Evolutionary conservation across 2,888 invertebrate genomes (phyloP).

Genomic region (Hartigia nigra): DNA sequence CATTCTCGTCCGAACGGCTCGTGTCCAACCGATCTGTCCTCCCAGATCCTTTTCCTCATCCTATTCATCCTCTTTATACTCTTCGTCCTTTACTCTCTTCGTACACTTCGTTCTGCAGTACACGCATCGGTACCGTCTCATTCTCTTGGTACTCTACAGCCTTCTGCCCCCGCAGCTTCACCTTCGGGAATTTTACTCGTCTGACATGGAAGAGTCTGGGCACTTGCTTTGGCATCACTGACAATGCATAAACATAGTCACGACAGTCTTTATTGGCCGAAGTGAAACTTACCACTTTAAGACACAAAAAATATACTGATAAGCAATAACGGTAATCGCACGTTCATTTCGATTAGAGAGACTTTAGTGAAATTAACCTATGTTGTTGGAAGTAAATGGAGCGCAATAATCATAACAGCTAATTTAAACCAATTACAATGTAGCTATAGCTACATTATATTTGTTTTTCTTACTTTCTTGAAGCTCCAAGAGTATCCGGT

Average conservation of each 20-base stretch:
- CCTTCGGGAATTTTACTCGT: neutral
- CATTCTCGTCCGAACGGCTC: constrained; percentile 42
- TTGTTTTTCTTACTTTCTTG: too few species aligned
- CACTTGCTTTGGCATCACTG: neutral
- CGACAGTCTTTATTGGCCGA: neutral
- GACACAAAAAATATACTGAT: neutral
- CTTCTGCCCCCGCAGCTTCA: neutral
- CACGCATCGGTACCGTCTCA: neutral
- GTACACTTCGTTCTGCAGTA: neutral
- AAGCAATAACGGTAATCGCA: neutral
- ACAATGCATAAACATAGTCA: neutral
- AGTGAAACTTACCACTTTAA: neutral
- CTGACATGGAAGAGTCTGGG: neutral
- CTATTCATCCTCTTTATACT: constrained; percentile 17
- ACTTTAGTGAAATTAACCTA: neutral
- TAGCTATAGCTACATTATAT: too few species aligned
- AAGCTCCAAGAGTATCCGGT: too few species aligned
- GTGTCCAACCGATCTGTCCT: constrained; percentile 21
- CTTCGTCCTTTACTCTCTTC: neutral
- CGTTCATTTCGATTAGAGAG: neutral
- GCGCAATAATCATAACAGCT: neutral
- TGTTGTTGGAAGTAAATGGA: neutral
- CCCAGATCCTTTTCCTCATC: constrained; percentile 23
- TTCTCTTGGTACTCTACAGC: neutral
- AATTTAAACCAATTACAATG: neutral